Evolutionary conservation across 1,140 invertebrate genomes (phyloP), one percentile per base, ranked within the genome.

Genomic region (Camponotus vicinus): DNA sequence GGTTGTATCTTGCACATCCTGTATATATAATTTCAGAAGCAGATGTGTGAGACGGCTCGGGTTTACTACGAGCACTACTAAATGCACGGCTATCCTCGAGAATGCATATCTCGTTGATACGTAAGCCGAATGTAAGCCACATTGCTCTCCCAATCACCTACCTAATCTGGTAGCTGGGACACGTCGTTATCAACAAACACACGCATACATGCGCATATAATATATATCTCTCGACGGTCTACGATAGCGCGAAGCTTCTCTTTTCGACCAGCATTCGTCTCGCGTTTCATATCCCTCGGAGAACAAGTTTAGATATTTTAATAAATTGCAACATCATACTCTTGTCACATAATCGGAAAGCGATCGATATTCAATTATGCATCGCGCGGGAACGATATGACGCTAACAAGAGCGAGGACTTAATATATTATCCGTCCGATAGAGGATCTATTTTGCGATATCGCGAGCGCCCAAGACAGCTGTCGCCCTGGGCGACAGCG

Each of bases 361-460:
- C 67, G 37, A 82, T 82, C 79, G 67, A 82, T 59, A 73, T 71
- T 71, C 79, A 82, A 82, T 82, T 82, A 49, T n/a, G 5, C n/a
- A 34, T 2, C 42, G 34, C n/a, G 42, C 49, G 49, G 1, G 5
- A 55, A n/a, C 34, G 77, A 40, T 55, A 45, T 3, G 61, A 78
- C 8, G 21, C 18, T 80, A 80, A 73, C 52, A 67, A 73, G 67
- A 69, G 27, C 42, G 40, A 59, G 18, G 27, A 37, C 52, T 82
- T 82, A 73, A 82, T 80, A 55, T 55, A 80, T 80, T 70, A 69
- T 55, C 64, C 76, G 11, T 67, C 18, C 13, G 66, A 80, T 86
- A 42, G 21, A 63, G 49, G 37, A 78, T 85, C 70, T 15, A 55
- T 40, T 80, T 80, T 69, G 63, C 83, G 21, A 85, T 85, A 85